Conservation (phyloP, 30 jellyfish, hydroid and myxozoan species). For the Aurelia coerulea region DNA sequence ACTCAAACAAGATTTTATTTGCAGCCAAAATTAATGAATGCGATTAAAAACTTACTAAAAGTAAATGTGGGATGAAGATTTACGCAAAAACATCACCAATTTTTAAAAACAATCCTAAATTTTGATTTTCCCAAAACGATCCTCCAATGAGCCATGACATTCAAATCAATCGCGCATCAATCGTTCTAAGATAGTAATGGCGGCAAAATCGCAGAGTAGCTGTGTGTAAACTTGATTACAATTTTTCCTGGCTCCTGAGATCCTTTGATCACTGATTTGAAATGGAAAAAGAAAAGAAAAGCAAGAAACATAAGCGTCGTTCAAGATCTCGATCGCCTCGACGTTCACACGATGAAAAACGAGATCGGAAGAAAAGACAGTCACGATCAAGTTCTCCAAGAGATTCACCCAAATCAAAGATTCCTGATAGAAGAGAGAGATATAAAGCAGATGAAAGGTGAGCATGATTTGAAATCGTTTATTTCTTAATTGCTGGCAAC, state of each 20-base stretch:
- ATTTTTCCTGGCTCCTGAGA: neutral
- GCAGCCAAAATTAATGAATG: no score
- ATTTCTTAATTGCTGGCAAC: no score
- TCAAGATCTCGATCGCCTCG: slow-evolving; percentile 52
- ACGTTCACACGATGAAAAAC: neutral
- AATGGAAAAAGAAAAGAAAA: slow-evolving; percentile 24
- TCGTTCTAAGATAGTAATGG: neutral
- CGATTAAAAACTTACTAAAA: no score
- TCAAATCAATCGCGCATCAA: no score
- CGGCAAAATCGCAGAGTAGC: neutral
- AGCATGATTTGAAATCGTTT: neutral
- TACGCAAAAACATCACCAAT: no score
- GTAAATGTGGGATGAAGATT: no score
- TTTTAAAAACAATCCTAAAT: no score
- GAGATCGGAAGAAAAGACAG: slow-evolving; percentile 3
- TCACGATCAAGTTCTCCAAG: slow-evolving; percentile 8
- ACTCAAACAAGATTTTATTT: no score
- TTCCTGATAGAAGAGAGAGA: slow-evolving; percentile 1
- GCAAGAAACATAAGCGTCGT: slow-evolving; percentile 9
- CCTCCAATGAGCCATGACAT: no score
- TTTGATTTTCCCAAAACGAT: no score
- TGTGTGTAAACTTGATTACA: neutral
- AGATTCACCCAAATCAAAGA: slow-evolving; percentile 4
- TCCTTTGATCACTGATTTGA: no score
- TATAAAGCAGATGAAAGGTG: slow-evolving; percentile 55